phyloP scores from a whole-genome alignment of 2,888 invertebrate genomes.

The Anagyrus pseudococci region DNA sequence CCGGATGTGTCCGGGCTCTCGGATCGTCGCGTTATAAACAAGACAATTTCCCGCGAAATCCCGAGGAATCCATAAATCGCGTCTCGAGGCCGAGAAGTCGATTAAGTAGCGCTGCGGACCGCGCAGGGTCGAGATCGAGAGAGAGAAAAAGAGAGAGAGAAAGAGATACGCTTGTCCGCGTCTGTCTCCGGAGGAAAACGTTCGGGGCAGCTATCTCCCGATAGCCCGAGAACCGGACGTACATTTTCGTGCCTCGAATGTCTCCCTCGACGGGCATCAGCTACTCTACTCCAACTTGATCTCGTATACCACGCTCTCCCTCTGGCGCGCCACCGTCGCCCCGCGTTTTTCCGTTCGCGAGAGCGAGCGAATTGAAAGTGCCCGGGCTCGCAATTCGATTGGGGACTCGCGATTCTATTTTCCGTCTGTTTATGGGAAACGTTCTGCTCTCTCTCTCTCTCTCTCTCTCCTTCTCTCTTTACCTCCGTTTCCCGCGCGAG shows the following conservation, averaged over 20 bases:
- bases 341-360: constrained; percentile 37
- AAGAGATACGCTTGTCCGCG: too few species aligned
- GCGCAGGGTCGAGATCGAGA: background rate
- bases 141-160: background rate
- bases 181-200: constrained; percentile 6
- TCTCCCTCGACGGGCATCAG: constrained; percentile 60
- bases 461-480: too few species aligned
- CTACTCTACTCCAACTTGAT: constrained; percentile 17
- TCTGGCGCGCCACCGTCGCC: background rate
- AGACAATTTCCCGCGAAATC: constrained; percentile 58
- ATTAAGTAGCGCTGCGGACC: constrained; percentile 46
- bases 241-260: constrained; percentile 58
- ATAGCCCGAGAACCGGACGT: constrained; percentile 44
- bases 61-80: constrained; percentile 60
- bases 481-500: too few species aligned
- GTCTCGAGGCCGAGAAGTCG: constrained; percentile 41
- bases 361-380: constrained; percentile 58
- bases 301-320: background rate
- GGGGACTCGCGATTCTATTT: constrained; percentile 51
- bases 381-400: constrained; percentile 51
- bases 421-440: constrained; percentile 17
- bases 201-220: too few species aligned
- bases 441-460: too few species aligned
- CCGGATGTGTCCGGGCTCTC: too few species aligned
- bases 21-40: too few species aligned